Conservation (phyloP, 2,888 invertebrate genomes). For the Hecatera dysodea region DNA sequence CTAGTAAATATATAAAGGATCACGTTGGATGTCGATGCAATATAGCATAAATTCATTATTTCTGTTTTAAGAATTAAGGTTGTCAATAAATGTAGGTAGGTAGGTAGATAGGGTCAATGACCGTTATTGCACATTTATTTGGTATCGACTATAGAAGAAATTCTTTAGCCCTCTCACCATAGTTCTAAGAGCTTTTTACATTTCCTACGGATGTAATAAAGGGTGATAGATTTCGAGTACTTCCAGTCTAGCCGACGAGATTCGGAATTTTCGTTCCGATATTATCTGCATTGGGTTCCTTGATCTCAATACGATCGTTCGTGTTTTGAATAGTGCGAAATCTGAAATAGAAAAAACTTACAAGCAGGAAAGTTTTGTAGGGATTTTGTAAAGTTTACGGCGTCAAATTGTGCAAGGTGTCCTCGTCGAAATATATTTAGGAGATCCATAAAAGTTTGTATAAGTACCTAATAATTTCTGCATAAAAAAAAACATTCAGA, state of each 20-base stretch:
- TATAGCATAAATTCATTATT: too few species aligned
- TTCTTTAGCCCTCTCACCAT: constrained; percentile 43
- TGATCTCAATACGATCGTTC: constrained; percentile 33
- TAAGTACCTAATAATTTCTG: neutral
- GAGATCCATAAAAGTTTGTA: neutral
- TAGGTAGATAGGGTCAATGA: too few species aligned
- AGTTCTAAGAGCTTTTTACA: constrained; percentile 58
- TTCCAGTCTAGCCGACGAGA: constrained; percentile 30
- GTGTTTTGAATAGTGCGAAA: constrained; percentile 30
- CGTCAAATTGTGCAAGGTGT: neutral
- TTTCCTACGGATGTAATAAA: constrained; percentile 44
- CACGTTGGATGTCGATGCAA: too few species aligned
- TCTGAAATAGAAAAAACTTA: constrained; percentile 19
- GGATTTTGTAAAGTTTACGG: constrained; percentile 5
- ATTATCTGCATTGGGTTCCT: constrained; percentile 33
- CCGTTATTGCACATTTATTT: too few species aligned
- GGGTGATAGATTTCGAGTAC: constrained; percentile 54
- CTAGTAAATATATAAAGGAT: too few species aligned
- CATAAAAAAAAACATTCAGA: neutral
- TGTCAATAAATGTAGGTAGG: too few species aligned
- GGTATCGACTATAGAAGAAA: too few species aligned
- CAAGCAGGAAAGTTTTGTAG: constrained; percentile 29
- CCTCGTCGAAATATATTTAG: neutral
- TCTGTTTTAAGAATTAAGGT: too few species aligned
- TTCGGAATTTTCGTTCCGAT: constrained; percentile 38